Evolutionary conservation across 2,113 vertebrate genomes (phyloP).

Genomic region (Zootoca vivipara): DNA sequence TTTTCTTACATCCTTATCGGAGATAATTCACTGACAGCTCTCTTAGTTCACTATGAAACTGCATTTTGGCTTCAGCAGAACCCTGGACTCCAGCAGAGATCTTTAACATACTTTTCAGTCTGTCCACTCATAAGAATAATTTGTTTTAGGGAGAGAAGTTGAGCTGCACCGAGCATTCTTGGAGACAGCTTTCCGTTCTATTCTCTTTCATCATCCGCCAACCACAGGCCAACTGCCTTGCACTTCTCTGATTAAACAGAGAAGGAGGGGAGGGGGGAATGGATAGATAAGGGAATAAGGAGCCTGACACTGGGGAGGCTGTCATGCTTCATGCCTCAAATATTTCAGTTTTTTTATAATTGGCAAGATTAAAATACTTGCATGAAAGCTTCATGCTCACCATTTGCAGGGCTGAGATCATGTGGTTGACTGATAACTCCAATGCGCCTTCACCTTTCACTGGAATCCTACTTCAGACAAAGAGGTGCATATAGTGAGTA

Average conservation of each 20-base stretch:
- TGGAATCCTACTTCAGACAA: neutral
- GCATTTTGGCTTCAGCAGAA: conserved; percentile 51
- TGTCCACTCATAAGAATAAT: conserved; percentile 64
- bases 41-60: conserved; percentile 20
- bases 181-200: conserved; percentile 53
- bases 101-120: conserved; percentile 34
- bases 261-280: conserved; percentile 10
- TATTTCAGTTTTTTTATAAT: conserved; percentile 12
- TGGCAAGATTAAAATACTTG: conserved; percentile 15
- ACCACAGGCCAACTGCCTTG: neutral
- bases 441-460: neutral
- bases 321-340: conserved; percentile 41
- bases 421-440: neutral
- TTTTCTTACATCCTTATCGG: neutral
- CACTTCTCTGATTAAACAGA: conserved; percentile 58
- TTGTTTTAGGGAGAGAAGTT: conserved; percentile 69
- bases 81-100: conserved; percentile 24
- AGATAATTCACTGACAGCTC: conserved; percentile 31
- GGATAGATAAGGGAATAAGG: conserved; percentile 49
- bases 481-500: neutral
- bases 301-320: neutral
- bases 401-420: neutral
- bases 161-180: conserved; percentile 53
- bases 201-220: conserved; percentile 68
- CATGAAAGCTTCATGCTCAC: neutral